These are phyloP conservation scores for Sericinus montela DNA, from an alignment of 2,888 invertebrate genomes.

Conservation along the genomic window DNA sequence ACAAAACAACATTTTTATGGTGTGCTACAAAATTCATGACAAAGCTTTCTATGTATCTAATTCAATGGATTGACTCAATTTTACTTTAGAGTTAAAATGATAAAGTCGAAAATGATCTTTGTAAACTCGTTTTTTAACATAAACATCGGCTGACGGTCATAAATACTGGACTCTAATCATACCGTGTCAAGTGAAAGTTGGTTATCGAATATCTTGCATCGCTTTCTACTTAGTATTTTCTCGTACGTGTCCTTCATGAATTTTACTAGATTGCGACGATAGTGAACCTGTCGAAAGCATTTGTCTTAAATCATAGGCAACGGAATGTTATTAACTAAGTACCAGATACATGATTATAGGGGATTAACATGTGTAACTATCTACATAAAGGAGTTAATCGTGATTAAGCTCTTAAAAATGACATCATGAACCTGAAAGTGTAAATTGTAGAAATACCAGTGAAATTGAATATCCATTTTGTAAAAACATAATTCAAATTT, in stretches of 20 bases:
- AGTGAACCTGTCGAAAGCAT: constrained; percentile 51
- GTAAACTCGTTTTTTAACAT: not conserved
- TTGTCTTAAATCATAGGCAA: constrained; percentile 21
- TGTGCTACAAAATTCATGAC: not conserved
- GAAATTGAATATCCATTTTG: no score
- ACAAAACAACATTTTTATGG: no score
- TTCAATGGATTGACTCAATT: not conserved
- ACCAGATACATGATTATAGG: no score
- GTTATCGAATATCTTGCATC: constrained; percentile 50
- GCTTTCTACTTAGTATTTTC: constrained; percentile 55
- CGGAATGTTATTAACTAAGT: not conserved
- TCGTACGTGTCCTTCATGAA: constrained; percentile 51
- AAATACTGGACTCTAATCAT: constrained; percentile 28
- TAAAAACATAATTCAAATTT: no score
- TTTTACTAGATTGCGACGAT: constrained; percentile 47
- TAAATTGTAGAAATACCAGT: no score
- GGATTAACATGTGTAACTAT: no score
- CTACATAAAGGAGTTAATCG: not conserved
- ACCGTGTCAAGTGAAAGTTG: constrained; percentile 65
- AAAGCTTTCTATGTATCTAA: not conserved
- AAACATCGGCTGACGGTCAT: not conserved
- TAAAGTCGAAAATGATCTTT: not conserved
- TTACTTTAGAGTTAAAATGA: not conserved
- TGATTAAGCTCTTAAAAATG: no score
- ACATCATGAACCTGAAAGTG: no score